Evolutionary conservation across 2,797 vertebrate species (phyloP).

Genomic region (Hyperoplus lanceolatus): DNA sequence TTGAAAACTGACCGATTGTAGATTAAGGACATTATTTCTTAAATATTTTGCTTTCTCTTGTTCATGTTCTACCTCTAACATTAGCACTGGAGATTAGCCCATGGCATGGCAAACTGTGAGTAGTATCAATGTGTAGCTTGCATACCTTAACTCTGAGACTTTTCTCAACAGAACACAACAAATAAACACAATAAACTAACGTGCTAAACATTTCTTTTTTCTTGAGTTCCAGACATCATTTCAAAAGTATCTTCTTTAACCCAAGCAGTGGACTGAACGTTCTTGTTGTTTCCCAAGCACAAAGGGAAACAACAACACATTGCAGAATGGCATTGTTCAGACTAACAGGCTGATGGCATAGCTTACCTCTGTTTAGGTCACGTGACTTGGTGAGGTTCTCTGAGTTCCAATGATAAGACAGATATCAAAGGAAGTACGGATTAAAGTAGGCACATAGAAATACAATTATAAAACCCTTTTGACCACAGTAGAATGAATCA

Average conservation of each 20-base stretch:
- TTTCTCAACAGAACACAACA: background rate
- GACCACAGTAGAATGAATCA: background rate
- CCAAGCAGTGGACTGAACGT: background rate
- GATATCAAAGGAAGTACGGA: background rate
- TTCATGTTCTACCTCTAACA: background rate
- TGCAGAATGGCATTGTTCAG: background rate
- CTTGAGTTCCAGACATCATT: background rate
- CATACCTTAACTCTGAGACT: background rate
- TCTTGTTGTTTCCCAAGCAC: background rate
- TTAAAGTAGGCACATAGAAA: background rate
- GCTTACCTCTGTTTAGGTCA: background rate
- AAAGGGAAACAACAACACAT: background rate
- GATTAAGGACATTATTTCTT: background rate
- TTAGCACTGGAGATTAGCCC: background rate
- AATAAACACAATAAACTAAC: background rate
- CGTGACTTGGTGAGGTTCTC: background rate
- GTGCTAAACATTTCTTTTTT: too few species aligned
- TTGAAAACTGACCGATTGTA: background rate
- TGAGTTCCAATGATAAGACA: conserved; percentile 1
- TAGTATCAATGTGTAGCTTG: too few species aligned
- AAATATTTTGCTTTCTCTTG: background rate
- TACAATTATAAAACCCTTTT: background rate
- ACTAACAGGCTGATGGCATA: background rate
- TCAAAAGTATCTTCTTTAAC: conserved; percentile 4
- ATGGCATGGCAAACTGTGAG: too few species aligned